A percentile compares a stretch with the other conserved stretches of the same genome.
Evolutionary conservation across 2,113 vertebrate genomes (phyloP).

Genomic region (Felis catus): DNA sequence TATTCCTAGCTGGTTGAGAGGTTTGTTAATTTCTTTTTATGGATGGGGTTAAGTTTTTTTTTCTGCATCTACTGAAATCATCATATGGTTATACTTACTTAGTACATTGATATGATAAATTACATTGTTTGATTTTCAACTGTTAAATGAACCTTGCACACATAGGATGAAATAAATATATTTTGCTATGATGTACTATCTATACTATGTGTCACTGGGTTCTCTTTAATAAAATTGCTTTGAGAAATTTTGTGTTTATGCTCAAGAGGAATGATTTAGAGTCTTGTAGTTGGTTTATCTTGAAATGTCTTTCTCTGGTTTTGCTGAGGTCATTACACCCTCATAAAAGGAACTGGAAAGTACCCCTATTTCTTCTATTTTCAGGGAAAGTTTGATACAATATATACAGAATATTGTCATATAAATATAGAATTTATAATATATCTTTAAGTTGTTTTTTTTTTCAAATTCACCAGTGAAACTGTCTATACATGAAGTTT

Average conservation of each 20-base stretch:
- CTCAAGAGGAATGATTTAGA: not conserved
- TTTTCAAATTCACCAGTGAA: not conserved
- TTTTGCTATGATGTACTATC: not conserved
- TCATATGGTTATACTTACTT: not conserved
- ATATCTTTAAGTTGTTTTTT: not conserved
- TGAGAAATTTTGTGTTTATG: not conserved
- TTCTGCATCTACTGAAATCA: not conserved
- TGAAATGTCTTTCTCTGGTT: not conserved
- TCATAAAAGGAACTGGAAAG: not conserved
- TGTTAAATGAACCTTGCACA: not conserved
- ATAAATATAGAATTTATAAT: not conserved
- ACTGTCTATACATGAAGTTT: not conserved
- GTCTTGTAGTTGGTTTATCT: not conserved
- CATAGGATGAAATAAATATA: not conserved
- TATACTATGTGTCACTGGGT: not conserved
- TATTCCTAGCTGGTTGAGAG: not conserved
- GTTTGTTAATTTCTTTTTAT: not conserved
- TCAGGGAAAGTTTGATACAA: not conserved
- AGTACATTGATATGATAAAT: not conserved
- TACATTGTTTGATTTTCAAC: not conserved
- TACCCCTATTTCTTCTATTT: not conserved
- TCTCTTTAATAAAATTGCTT: not conserved
- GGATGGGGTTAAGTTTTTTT: not conserved
- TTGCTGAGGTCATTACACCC: not conserved
- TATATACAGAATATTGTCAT: not conserved